Conservation (phyloP, 2,797 vertebrate genomes). For the Xiphorhynchus erythropygius region DNA sequence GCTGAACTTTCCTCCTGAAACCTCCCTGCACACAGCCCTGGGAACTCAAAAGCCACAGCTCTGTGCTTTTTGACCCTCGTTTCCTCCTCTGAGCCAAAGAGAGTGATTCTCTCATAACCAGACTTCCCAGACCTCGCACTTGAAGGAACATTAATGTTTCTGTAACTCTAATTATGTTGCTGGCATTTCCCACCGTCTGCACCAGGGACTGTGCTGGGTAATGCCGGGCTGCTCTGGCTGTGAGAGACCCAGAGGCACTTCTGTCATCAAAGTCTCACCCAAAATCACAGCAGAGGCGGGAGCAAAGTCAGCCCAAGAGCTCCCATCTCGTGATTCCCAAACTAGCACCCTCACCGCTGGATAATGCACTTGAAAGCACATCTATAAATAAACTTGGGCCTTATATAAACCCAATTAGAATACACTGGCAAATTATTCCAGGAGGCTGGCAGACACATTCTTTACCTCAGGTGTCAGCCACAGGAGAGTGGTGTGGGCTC, state of each 20-base stretch:
- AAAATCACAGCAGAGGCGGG: not conserved
- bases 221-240: not conserved
- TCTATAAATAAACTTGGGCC: not conserved
- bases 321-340: not conserved
- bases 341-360: not conserved
- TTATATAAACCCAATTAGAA: constrained; percentile 25
- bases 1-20: not conserved
- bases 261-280: not conserved
- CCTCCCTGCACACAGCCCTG: not conserved
- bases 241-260: not conserved
- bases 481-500: not conserved
- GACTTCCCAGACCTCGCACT: not conserved
- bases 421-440: constrained; percentile 24
- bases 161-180: not conserved
- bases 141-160: not conserved
- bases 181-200: not conserved
- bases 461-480: constrained; percentile 52
- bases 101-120: not conserved
- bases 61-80: not conserved
- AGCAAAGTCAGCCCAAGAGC: not conserved
- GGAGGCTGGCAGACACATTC: constrained; percentile 23
- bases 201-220: rapidly evolving
- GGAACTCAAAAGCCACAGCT: not conserved
- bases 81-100: not conserved
- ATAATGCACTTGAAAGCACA: not conserved